Conservation (phyloP, 2,888 invertebrate genomes). For the Melieria picta region DNA sequence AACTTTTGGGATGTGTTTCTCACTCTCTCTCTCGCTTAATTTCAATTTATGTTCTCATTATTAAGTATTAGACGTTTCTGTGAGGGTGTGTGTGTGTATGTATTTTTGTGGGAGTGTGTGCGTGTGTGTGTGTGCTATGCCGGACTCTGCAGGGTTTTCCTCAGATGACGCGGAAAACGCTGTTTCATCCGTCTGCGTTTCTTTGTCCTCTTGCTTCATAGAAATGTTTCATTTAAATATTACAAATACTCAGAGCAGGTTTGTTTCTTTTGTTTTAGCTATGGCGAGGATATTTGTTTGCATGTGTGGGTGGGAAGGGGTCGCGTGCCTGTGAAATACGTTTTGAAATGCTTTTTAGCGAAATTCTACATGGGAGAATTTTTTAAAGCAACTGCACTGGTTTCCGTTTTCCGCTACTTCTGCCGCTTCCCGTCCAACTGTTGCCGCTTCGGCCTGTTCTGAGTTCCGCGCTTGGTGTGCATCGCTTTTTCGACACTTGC, state of each 20-base stretch:
- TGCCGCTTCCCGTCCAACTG: too few relatives aligned
- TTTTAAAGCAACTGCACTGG: constrained; percentile 52
- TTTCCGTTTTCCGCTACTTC: background rate
- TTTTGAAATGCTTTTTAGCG: constrained; percentile 42
- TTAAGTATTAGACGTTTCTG: too few relatives aligned
- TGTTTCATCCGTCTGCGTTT: background rate
- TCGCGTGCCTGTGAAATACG: background rate
- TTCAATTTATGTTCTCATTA: too few relatives aligned
- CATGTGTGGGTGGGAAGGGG: background rate
- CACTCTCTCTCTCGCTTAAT: constrained; percentile 25
- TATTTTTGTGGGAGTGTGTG: too few relatives aligned
- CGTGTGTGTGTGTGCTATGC: too few relatives aligned
- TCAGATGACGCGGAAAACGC: background rate
- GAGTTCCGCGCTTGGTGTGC: too few relatives aligned
- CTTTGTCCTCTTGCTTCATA: background rate
- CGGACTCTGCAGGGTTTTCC: background rate
- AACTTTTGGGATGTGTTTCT: constrained; percentile 58
- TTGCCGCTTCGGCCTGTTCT: too few relatives aligned
- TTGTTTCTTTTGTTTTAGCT: background rate
- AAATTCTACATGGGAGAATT: constrained; percentile 48
- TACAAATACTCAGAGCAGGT: background rate
- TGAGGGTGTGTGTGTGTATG: background rate
- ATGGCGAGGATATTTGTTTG: background rate
- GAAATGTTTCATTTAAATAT: background rate
- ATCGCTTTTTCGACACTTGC: constrained; percentile 17